Conservation (phyloP, 2,797 vertebrate genomes). For the Gymnopithys bicolor region DNA sequence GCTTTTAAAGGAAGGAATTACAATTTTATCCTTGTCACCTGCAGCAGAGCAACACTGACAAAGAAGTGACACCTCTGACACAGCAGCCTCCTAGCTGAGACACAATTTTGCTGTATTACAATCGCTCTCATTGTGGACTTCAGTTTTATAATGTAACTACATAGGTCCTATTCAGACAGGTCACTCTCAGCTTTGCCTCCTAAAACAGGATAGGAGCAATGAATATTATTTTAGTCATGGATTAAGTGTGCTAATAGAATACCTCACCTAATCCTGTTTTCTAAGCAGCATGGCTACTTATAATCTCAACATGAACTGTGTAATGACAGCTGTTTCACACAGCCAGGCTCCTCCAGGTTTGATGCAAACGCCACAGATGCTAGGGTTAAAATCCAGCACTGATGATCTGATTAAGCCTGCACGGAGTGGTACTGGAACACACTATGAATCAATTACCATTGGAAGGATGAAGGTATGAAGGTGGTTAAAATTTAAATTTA, state of each 20-base stretch:
- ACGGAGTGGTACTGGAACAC: background rate
- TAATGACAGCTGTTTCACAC: background rate
- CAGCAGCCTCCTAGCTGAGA: background rate
- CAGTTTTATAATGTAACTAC: background rate
- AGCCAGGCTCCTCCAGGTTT: slow-evolving; percentile 4
- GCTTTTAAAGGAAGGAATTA: background rate
- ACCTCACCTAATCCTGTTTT: slow-evolving; percentile 31
- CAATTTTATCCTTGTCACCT: background rate
- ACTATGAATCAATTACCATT: slow-evolving; percentile 10
- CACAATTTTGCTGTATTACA: background rate
- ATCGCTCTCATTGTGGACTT: background rate
- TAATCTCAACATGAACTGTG: background rate
- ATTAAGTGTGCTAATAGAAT: slow-evolving; percentile 8
- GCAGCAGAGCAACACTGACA: background rate
- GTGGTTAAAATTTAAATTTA: background rate
- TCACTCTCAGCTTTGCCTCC: background rate
- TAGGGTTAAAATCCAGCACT: background rate
- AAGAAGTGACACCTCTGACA: background rate
- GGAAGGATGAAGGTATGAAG: slow-evolving; percentile 5
- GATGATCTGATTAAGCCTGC: background rate
- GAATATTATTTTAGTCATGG: slow-evolving; percentile 12
- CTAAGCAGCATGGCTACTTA: background rate
- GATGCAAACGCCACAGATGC: background rate
- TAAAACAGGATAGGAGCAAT: background rate
- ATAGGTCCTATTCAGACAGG: background rate